Conservation (phyloP, 2,888 invertebrate species). For the Brachyopa scutellaris region DNA sequence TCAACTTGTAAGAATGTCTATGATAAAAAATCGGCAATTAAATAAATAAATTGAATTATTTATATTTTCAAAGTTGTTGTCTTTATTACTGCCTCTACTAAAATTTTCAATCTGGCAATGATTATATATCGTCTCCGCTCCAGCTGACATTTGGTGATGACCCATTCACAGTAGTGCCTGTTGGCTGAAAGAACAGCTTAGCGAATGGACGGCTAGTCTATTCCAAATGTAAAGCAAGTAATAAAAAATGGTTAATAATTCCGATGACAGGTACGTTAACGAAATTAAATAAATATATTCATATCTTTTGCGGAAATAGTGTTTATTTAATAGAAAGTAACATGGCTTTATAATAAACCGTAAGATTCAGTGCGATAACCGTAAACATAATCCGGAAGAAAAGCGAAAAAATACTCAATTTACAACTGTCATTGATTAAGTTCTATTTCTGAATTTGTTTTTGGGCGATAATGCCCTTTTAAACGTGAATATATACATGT, state of each 20-base stretch:
- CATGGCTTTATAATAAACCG: neutral
- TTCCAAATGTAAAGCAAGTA: slow-evolving; percentile 66
- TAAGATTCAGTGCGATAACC: neutral
- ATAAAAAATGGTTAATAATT: slow-evolving; percentile 69
- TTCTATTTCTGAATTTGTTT: slow-evolving; percentile 29
- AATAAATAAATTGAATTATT: too few relatives aligned
- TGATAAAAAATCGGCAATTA: too few relatives aligned
- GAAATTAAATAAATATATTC: slow-evolving; percentile 33
- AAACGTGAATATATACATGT: neutral
- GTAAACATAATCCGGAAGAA: neutral
- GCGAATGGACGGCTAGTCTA: slow-evolving; percentile 29
- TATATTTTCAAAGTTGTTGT: too few relatives aligned
- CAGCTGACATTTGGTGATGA: slow-evolving; percentile 38
- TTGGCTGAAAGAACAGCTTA: neutral
- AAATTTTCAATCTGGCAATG: slow-evolving; percentile 34
- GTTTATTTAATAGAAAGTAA: neutral
- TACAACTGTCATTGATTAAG: slow-evolving; percentile 33
- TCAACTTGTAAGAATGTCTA: too few relatives aligned
- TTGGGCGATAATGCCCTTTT: neutral
- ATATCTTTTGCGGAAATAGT: neutral
- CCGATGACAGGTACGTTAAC: slow-evolving; percentile 66
- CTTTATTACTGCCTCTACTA: too few relatives aligned
- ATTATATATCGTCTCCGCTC: neutral
- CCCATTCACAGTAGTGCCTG: slow-evolving; percentile 59
- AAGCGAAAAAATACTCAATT: neutral